A percentile compares a stretch with the other conserved stretches of the same genome.
Evolutionary conservation across 92 coral and sea anemone species (phyloP).

Genomic region (Epizoanthus illoricatus): DNA sequence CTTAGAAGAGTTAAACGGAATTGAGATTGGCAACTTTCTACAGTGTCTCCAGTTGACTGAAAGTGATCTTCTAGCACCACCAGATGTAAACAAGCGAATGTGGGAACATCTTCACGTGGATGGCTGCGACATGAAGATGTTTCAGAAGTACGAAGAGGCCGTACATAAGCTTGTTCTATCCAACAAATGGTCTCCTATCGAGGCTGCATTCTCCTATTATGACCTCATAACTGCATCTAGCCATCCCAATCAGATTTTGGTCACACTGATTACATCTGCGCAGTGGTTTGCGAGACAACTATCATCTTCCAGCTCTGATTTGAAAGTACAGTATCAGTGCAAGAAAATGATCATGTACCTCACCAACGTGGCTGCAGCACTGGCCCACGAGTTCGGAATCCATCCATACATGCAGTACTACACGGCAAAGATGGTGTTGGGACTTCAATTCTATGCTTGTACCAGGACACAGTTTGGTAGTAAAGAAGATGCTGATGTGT

Average conservation of each 20-base stretch:
- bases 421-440: conserved; percentile 42
- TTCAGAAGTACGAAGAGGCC: conserved; percentile 47
- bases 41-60: conserved; percentile 38
- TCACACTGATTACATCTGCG: conserved; percentile 45
- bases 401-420: conserved; percentile 51
- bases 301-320: conserved; percentile 15
- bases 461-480: conserved; percentile 28
- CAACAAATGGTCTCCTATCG: conserved; percentile 33
- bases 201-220: conserved; percentile 37
- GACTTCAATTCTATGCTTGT: conserved; percentile 46
- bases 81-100: conserved; percentile 35
- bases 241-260: conserved; percentile 35
- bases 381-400: conserved; percentile 40
- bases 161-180: conserved; percentile 33
- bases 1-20: conserved; percentile 21
- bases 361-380: conserved; percentile 47
- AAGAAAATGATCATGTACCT: conserved; percentile 42
- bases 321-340: conserved; percentile 36
- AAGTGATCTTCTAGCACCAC: conserved; percentile 27
- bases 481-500: conserved; percentile 28
- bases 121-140: conserved; percentile 47
- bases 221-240: conserved; percentile 36
- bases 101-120: conserved; percentile 39
- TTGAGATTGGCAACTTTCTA: conserved; percentile 32
- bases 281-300: conserved; percentile 53